A percentile compares a stretch with the other conserved stretches of the same genome.
Evolutionary conservation across 1,140 invertebrate species (phyloP).

Genomic region (Drosophila bocki): DNA sequence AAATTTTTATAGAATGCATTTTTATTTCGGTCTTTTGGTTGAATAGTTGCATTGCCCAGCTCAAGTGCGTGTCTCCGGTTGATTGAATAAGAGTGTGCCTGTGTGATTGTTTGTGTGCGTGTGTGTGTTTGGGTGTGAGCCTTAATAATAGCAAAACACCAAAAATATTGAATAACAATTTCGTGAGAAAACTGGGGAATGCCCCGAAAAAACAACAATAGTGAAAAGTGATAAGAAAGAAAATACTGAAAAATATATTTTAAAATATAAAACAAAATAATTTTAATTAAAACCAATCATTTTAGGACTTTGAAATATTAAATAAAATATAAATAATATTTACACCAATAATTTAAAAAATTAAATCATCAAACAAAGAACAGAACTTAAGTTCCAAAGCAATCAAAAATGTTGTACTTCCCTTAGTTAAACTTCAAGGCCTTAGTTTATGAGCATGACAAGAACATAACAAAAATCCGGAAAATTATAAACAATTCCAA

Average conservation of each 20-base stretch:
- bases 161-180: conserved; percentile 40
- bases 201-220: conserved; percentile 6
- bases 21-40: conserved; percentile 83
- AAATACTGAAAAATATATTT: neutral
- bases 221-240: conserved; percentile 28
- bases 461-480: conserved; percentile 10
- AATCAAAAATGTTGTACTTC: neutral
- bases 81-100: conserved; percentile 44
- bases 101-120: conserved; percentile 22
- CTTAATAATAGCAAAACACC: conserved; percentile 21
- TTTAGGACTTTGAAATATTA: neutral
- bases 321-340: neutral
- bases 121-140: conserved; percentile 22
- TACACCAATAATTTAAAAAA: neutral
- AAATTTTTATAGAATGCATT: conserved; percentile 83
- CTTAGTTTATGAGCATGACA: conserved; percentile 6
- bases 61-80: conserved; percentile 58
- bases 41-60: conserved; percentile 79
- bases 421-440: neutral
- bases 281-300: neutral
- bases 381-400: neutral
- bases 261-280: neutral
- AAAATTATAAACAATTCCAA: conserved; percentile 3
- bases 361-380: neutral
- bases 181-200: conserved; percentile 45